Percentiles rank a stretch among this genome's conserved stretches.
Conservation (phyloP, 64 coral and sea anemone species). For the Porites australiensis region DNA sequence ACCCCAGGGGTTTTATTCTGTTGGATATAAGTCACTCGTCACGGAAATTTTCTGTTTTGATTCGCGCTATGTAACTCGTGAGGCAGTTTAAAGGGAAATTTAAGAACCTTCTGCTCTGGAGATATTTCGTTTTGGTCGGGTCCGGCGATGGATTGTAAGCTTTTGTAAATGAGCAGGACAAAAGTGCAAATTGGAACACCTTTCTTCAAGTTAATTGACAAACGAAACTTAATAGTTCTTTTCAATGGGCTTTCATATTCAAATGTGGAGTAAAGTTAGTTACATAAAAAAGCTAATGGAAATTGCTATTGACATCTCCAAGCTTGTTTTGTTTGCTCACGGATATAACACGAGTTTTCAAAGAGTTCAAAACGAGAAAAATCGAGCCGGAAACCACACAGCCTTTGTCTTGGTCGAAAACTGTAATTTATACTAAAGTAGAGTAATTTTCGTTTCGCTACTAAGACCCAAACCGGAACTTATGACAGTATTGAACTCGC, state of each 20-base stretch:
- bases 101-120: not conserved
- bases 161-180: constrained; percentile 40
- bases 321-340: constrained; percentile 35
- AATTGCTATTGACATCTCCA: constrained; percentile 48
- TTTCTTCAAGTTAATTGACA: constrained; percentile 53
- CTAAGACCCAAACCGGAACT: constrained; percentile 39
- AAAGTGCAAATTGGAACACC: constrained; percentile 52
- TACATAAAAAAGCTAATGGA: constrained; percentile 54
- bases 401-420: constrained; percentile 26
- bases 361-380: constrained; percentile 18
- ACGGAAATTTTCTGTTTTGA: constrained; percentile 24
- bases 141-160: not conserved
- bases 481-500: not conserved
- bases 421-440: constrained; percentile 35
- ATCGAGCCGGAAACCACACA: not conserved
- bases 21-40: not conserved
- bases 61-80: not conserved
- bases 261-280: constrained; percentile 59
- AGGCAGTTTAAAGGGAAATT: not conserved
- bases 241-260: constrained; percentile 61
- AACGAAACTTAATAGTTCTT: constrained; percentile 61
- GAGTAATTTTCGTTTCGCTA: constrained; percentile 15
- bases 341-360: constrained; percentile 35
- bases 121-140: not conserved
- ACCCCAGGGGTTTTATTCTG: not conserved